phyloP scores from a whole-genome alignment of 2,888 invertebrate species.

The Drosophila picticornis region DNA sequence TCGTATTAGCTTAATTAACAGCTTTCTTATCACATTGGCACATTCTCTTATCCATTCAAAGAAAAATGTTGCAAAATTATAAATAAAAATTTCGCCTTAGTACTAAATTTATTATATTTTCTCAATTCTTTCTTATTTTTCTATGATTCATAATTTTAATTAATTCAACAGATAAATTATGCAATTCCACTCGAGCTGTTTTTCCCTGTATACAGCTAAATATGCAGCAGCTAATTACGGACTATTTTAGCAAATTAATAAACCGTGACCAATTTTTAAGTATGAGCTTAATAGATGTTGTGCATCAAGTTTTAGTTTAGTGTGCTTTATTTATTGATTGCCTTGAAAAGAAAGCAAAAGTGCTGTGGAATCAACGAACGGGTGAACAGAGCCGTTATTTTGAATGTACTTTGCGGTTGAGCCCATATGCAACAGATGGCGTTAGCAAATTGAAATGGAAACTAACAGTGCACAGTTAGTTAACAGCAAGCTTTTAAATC shows the following conservation, averaged over 20 bases:
- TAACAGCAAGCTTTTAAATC: conserved; percentile 15
- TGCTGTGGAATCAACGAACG: neutral
- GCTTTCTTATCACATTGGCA: neutral
- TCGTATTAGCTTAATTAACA: neutral
- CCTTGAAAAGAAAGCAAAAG: conserved; percentile 26
- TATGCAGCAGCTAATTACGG: conserved; percentile 27
- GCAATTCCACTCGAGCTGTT: conserved; percentile 18
- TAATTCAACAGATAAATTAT: conserved; percentile 15
- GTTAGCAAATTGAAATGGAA: neutral
- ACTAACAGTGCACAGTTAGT: conserved; percentile 15
- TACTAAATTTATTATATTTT: neutral
- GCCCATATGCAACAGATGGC: conserved; percentile 23
- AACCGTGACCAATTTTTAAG: conserved; percentile 36
- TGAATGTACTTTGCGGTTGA: neutral
- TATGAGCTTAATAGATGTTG: conserved; percentile 6
- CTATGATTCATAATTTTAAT: conserved; percentile 10
- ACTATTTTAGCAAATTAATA: conserved; percentile 37
- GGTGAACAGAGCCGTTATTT: conserved; percentile 10
- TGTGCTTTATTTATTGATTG: neutral
- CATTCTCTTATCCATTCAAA: neutral
- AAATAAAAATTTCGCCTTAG: neutral
- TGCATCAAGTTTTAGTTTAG: conserved; percentile 10
- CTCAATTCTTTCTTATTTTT: neutral
- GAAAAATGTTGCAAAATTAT: neutral
- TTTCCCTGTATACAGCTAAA: conserved; percentile 5